phyloP scores from a whole-genome alignment of 2,113 vertebrate genomes.

The Microcebus jonahi region DNA sequence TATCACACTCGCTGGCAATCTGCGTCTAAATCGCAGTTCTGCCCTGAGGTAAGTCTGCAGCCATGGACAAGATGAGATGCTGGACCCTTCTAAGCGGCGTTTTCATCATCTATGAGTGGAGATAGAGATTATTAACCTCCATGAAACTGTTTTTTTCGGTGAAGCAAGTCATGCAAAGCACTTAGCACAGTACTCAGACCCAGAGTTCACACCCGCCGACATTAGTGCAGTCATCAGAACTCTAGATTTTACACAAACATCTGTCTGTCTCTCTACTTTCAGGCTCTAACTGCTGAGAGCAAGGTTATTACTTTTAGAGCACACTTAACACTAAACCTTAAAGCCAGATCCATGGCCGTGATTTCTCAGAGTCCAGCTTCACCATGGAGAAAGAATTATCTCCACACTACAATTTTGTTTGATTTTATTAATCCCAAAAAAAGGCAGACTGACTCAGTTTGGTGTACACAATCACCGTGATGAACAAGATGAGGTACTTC shows the following conservation, averaged over 20 bases:
- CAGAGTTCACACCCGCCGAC: too few species aligned
- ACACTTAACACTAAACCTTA: neutral
- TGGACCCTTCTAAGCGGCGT: too few species aligned
- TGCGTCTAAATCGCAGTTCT: neutral
- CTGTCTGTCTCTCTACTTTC: neutral
- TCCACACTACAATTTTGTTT: neutral
- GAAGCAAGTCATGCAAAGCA: neutral
- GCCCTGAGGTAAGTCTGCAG: too few species aligned
- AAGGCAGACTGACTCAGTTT: neutral
- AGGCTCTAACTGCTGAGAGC: neutral
- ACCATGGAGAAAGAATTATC: neutral
- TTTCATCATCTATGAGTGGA: neutral
- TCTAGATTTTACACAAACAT: neutral
- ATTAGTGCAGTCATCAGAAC: neutral
- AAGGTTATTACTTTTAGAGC: neutral
- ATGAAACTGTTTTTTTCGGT: neutral
- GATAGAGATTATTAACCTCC: neutral
- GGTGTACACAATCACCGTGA: rapidly evolving
- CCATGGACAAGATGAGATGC: neutral
- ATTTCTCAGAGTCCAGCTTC: neutral
- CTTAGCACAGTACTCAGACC: rapidly evolving
- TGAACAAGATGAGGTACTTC: neutral
- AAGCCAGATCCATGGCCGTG: too few species aligned
- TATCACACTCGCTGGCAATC: too few species aligned
- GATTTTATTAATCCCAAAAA: neutral